These are phyloP conservation scores for Leptinotarsa tumamoca DNA, from an alignment of 2,888 invertebrate species.

Conservation along the genomic window DNA sequence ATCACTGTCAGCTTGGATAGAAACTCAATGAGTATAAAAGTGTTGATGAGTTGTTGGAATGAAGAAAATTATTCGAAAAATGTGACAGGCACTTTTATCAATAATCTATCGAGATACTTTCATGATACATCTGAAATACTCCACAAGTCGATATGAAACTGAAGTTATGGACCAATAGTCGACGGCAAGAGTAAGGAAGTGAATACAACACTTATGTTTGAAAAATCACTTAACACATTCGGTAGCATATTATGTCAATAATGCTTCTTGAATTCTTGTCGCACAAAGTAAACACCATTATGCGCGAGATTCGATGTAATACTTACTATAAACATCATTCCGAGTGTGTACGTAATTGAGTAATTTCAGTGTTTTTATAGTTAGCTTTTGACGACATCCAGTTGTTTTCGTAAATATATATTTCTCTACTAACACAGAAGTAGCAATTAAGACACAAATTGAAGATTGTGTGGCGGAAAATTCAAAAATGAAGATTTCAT, in stretches of 20 bases:
- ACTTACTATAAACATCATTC: slow-evolving; percentile 8
- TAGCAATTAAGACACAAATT: no score
- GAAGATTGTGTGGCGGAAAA: no score
- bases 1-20: no score
- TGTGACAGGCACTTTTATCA: no score
- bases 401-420: neutral
- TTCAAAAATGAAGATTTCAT: no score
- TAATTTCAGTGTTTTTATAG: neutral
- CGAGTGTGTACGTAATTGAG: neutral
- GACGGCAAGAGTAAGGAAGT: neutral
- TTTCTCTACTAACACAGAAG: no score
- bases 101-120: no score
- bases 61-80: no score
- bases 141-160: neutral
- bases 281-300: slow-evolving; percentile 23
- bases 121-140: neutral
- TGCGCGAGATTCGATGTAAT: slow-evolving; percentile 1
- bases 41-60: no score
- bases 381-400: neutral
- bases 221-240: slow-evolving; percentile 21
- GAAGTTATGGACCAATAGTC: neutral
- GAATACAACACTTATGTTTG: slow-evolving; percentile 1
- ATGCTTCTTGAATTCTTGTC: slow-evolving; percentile 25
- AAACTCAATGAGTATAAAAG: no score
- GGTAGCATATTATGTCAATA: slow-evolving; percentile 23